Percentiles rank a stretch among this genome's conserved stretches.
phyloP scores from a whole-genome alignment of 2,888 invertebrate genomes.

The Isotomurus palustris region DNA sequence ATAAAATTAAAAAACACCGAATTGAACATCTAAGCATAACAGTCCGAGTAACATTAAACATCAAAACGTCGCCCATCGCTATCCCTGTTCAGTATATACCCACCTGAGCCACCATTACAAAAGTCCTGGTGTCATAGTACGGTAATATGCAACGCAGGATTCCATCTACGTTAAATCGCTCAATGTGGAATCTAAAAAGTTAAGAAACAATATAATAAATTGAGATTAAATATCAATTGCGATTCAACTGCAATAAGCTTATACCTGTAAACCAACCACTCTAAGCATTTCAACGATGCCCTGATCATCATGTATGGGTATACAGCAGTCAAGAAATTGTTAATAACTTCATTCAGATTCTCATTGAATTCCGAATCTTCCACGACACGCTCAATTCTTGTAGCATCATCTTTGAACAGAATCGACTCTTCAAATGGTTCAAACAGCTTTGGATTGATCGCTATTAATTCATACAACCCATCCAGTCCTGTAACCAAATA shows the following conservation, averaged over 20 bases:
- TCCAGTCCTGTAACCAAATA: constrained; percentile 58
- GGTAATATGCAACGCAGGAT: constrained; percentile 78
- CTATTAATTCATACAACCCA: constrained; percentile 77
- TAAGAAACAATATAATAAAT: neutral
- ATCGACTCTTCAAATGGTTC: constrained; percentile 67
- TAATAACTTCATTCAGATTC: constrained; percentile 67
- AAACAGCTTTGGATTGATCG: constrained; percentile 65
- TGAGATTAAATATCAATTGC: too few species aligned
- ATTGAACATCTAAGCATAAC: neutral
- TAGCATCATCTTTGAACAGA: constrained; percentile 66
- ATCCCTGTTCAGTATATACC: too few species aligned
- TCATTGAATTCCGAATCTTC: constrained; percentile 69
- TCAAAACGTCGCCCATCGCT: neutral
- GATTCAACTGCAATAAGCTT: neutral
- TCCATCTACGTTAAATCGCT: constrained; percentile 78
- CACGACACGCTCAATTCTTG: constrained; percentile 75
- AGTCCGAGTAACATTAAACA: neutral
- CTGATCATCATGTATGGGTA: constrained; percentile 86
- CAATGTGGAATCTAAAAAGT: constrained; percentile 68
- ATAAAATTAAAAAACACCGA: constrained; percentile 3
- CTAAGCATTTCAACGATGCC: constrained; percentile 81
- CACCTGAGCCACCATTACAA: constrained; percentile 73
- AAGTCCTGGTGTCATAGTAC: constrained; percentile 87
- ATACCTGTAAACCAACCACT: constrained; percentile 82
- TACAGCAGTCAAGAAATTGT: constrained; percentile 70